A percentile compares a stretch with the other conserved stretches of the same genome.
phyloP scores from a whole-genome alignment of 1,140 invertebrate genomes.

The Apis laboriosa region DNA sequence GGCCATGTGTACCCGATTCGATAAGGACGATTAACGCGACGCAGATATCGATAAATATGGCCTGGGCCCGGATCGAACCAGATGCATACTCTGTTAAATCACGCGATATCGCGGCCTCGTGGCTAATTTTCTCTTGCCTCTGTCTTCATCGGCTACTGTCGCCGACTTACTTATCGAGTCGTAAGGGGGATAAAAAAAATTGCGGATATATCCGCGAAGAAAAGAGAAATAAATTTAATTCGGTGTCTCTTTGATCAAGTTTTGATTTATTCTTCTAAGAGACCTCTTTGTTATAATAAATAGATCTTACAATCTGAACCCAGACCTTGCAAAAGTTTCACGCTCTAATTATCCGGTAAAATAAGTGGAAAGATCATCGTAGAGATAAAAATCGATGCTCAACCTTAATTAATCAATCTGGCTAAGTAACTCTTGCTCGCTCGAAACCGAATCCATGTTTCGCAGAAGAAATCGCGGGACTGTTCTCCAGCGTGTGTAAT shows the following conservation, averaged over 20 bases:
- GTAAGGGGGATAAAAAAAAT: background rate
- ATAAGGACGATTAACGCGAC: constrained; percentile 57
- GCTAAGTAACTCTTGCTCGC: background rate
- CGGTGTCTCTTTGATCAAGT: too few species aligned
- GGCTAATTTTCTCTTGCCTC: constrained; percentile 9
- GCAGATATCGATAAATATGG: constrained; percentile 54
- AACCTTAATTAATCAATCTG: background rate
- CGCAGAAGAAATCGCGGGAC: too few species aligned
- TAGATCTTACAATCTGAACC: background rate
- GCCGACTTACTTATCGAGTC: background rate
- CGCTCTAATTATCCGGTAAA: background rate
- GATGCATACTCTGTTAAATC: constrained; percentile 16
- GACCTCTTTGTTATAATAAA: too few species aligned
- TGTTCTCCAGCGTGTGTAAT: background rate
- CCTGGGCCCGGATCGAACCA: background rate
- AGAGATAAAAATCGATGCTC: background rate
- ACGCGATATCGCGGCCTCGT: constrained; percentile 15
- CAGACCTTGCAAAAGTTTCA: background rate
- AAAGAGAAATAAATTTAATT: too few species aligned
- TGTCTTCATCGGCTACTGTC: background rate
- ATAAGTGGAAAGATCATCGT: background rate
- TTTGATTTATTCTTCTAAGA: too few species aligned
- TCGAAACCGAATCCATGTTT: background rate
- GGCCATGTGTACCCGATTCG: constrained; percentile 28
- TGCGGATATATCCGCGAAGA: too few species aligned